phyloP scores from a whole-genome alignment of 2,797 vertebrate genomes.

The Propithecus deckenii region DNA sequence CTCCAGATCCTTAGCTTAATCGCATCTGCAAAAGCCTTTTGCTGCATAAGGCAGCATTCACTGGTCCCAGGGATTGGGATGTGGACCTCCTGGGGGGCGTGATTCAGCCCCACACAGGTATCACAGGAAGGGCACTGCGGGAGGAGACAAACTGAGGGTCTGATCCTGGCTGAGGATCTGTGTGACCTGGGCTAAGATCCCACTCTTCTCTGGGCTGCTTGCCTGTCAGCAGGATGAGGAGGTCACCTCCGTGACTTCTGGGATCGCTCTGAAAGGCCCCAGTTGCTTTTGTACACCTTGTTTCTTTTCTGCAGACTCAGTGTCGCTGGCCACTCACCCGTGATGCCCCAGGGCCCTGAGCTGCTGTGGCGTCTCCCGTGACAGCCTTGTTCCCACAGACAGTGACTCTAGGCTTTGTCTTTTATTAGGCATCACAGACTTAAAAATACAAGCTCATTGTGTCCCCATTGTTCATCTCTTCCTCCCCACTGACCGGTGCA shows the following conservation, averaged over 20 bases:
- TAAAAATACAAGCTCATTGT: slow-evolving; percentile 45
- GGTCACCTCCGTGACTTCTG: not conserved
- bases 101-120: not conserved
- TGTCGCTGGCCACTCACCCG: not conserved
- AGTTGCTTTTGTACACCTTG: not conserved
- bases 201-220: not conserved
- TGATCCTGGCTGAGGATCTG: not conserved
- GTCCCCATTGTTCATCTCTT: slow-evolving; percentile 55
- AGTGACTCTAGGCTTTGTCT: not conserved
- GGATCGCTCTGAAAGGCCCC: not conserved
- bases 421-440: slow-evolving; percentile 22
- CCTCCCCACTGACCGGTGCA: not conserved
- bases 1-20: not conserved
- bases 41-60: not conserved
- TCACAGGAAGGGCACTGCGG: not conserved
- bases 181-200: not conserved
- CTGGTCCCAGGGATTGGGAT: not conserved
- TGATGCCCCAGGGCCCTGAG: not conserved
- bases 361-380: not conserved
- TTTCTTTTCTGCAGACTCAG: not conserved
- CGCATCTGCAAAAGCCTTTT: not conserved
- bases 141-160: not conserved
- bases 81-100: not conserved
- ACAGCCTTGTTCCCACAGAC: not conserved
- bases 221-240: not conserved